phyloP scores from a whole-genome alignment of 1,140 invertebrate species.

The Mizuhopecten yessoensis region DNA sequence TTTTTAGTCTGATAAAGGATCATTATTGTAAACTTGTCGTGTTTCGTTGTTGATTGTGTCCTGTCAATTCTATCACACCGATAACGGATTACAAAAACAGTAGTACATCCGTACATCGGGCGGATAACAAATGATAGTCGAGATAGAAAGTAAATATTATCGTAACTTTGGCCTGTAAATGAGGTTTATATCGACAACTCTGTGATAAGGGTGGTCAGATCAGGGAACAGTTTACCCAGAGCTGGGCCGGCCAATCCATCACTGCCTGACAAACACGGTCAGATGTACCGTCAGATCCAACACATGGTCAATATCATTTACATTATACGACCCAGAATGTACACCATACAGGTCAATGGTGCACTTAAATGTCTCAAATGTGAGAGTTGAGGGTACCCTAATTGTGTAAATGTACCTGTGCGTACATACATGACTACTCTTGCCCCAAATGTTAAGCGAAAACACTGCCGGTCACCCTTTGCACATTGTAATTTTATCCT shows the following conservation, averaged over 20 bases:
- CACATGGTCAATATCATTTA: neutral
- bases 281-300: neutral
- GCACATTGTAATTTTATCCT: no score
- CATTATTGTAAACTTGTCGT: neutral
- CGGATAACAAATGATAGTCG: slow-evolving; percentile 3
- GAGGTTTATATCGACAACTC: neutral
- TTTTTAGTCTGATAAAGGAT: slow-evolving; percentile 12
- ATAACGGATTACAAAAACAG: slow-evolving; percentile 12
- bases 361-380: no score
- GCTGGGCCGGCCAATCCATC: neutral
- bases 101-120: no score
- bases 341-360: no score
- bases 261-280: neutral
- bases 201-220: neutral
- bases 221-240: neutral
- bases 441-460: no score
- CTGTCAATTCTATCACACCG: neutral
- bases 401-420: no score
- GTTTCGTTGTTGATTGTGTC: neutral
- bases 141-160: neutral
- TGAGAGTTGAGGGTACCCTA: no score
- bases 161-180: neutral
- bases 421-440: no score
- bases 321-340: no score
- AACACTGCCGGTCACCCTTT: no score